Evolutionary conservation across 2,888 invertebrate genomes (phyloP), one percentile per base, ranked within the genome.

Genomic region (Podabrus alpinus): DNA sequence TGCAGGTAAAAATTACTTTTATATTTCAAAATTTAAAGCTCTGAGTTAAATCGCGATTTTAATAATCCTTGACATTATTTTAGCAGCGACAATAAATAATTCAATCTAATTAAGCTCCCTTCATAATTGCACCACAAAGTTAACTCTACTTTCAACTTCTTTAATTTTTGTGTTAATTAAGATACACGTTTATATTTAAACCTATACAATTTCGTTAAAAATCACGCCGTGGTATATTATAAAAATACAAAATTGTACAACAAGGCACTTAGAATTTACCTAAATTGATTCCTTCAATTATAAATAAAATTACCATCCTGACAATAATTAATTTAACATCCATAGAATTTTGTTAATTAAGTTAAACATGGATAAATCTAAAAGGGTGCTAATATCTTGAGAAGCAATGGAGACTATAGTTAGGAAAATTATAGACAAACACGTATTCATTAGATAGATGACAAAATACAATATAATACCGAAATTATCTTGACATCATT

Each of bases 111-210:
- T 74, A 74, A 74, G 68, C 68, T 66, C 66, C 64, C 66, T 75
- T 75, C 66, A 75, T 75, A 72, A 75, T 75, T 75, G 71, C 69
- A 66, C 75, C 71, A 68, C 74, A 69, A 75, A 75, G 72, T 66
- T 68, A 72, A 72, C 64, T 69, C 71, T 45, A 62, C 75, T 66
- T 71, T 64, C 59, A 75, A 75, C 71, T 75, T 75, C 75, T 74
- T 74, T 74, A 74, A 74, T 74, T 74, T 74, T 71, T 64, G 66
- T 68, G 71, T 71, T 75, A 75, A 75, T 75, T 75, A 69, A 75
- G 75, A 75, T 75, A 72, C 75, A 75, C 68, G 69, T 68, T 71
- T 61, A 71, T 68, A 71, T 71, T 75, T 69, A 60, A 75, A 68
- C 59, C 62, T 66, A 68, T 45, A 60, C 29, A 71, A 71, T 59